Percentiles rank a stretch among this genome's conserved stretches.
Conservation (phyloP, 2,888 invertebrate species). For the Hedya salicella region DNA sequence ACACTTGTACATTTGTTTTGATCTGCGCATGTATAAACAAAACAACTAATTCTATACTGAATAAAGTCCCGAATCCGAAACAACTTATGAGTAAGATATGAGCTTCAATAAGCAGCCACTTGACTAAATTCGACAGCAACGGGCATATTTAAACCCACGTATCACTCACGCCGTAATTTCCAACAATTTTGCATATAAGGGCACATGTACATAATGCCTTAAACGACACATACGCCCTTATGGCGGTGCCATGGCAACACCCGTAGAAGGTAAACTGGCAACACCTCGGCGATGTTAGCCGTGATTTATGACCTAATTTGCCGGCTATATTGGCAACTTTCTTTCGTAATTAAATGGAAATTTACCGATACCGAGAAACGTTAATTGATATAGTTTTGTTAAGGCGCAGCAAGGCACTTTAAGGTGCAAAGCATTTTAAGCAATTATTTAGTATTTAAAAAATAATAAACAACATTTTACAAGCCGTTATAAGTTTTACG, state of each 20-base stretch:
- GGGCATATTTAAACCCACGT: constrained; percentile 11
- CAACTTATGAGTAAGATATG: not conserved
- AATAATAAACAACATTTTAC: too few relatives aligned
- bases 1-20: not conserved
- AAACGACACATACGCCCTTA: constrained; percentile 21
- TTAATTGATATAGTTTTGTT: constrained; percentile 38
- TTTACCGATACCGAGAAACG: constrained; percentile 31
- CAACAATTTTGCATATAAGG: constrained; percentile 14
- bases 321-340: constrained; percentile 49
- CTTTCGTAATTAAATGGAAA: constrained; percentile 47
- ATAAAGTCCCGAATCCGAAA: not conserved
- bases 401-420: constrained; percentile 13
- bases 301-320: constrained; percentile 51
- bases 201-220: constrained; percentile 7
- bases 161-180: constrained; percentile 13
- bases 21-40: not conserved
- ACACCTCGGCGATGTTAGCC: constrained; percentile 44
- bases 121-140: constrained; percentile 8
- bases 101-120: not conserved
- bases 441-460: too few relatives aligned
- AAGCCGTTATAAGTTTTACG: too few relatives aligned
- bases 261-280: constrained; percentile 33
- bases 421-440: not conserved
- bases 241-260: not conserved
- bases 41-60: not conserved